Percentiles rank a stretch among this genome's conserved stretches.
Conservation (phyloP, 1,140 invertebrate species). For the Subanguina moxae region DNA sequence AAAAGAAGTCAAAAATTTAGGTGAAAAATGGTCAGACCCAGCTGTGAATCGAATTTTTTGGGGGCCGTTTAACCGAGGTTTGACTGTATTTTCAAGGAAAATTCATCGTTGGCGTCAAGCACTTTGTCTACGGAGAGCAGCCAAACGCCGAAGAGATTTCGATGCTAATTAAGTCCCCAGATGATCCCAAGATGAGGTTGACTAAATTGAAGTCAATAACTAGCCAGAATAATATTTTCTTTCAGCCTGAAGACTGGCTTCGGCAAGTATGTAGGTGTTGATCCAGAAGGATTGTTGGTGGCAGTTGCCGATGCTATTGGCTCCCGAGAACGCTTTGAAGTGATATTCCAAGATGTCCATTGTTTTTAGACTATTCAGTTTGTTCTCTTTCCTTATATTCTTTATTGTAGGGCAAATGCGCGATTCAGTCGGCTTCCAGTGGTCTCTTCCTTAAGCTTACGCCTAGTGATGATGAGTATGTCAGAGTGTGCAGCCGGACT, state of each 20-base stretch:
- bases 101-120: conserved; percentile 43
- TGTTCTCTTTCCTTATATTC: background rate
- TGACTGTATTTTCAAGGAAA: conserved; percentile 21
- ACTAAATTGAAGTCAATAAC: background rate
- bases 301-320: conserved; percentile 46
- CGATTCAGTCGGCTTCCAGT: conserved; percentile 37
- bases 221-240: conserved; percentile 1
- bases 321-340: conserved; percentile 40
- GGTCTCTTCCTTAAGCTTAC: conserved; percentile 36
- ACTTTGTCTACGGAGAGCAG: conserved; percentile 32
- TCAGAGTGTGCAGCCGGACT: conserved; percentile 31
- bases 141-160: conserved; percentile 46
- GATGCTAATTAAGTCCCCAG: conserved; percentile 38
- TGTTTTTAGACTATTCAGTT: background rate
- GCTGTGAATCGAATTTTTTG: too few species aligned
- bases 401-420: conserved; percentile 30
- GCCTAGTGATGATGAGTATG: conserved; percentile 31
- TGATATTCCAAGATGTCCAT: conserved; percentile 40
- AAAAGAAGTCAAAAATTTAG: too few species aligned
- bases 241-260: conserved; percentile 48
- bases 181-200: conserved; percentile 42
- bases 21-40: too few species aligned
- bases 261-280: conserved; percentile 46
- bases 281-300: conserved; percentile 33
- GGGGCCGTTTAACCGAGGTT: too few species aligned